phyloP scores from a whole-genome alignment of 2,888 invertebrate genomes.

The Thymelicus acteon region DNA sequence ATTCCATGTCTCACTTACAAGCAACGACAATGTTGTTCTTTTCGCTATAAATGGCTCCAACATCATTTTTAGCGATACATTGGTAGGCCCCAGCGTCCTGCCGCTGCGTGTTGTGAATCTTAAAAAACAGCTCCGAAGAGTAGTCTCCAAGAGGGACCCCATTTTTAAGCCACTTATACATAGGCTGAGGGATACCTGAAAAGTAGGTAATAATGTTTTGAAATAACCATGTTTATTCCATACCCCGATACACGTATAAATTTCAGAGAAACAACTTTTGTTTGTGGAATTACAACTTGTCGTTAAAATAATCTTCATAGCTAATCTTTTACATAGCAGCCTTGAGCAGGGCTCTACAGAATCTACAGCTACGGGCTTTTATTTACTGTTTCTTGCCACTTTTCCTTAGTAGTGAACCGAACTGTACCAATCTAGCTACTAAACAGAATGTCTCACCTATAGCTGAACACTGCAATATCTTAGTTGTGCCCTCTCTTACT shows the following conservation, averaged over 20 bases:
- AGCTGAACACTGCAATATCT: slow-evolving; percentile 96
- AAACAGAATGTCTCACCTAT: slow-evolving; percentile 86
- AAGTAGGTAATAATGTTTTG: slow-evolving; percentile 10
- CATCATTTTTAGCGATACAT: slow-evolving; percentile 95
- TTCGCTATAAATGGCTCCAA: slow-evolving; percentile 96
- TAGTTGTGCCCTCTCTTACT: slow-evolving; percentile 94
- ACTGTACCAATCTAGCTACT: background rate
- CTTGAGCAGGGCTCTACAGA: background rate
- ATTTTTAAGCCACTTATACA: slow-evolving; percentile 96
- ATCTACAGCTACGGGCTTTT: too few relatives aligned
- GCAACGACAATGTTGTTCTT: slow-evolving; percentile 95
- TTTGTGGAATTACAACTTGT: background rate
- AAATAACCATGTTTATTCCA: slow-evolving; percentile 5
- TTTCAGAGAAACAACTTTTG: background rate
- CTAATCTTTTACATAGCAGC: background rate
- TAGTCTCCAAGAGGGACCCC: slow-evolving; percentile 91
- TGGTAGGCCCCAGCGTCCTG: slow-evolving; percentile 96
- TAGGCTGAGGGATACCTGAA: slow-evolving; percentile 95
- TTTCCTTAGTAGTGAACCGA: background rate
- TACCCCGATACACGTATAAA: slow-evolving; percentile 4
- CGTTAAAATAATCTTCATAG: slow-evolving; percentile 11
- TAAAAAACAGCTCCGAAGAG: slow-evolving; percentile 92
- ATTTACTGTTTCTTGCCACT: background rate
- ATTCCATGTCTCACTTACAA: slow-evolving; percentile 88
- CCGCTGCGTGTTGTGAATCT: slow-evolving; percentile 91